Base-by-base conservation (phyloP, 2,888 invertebrate genomes). In the Timema cristinae region DNA sequence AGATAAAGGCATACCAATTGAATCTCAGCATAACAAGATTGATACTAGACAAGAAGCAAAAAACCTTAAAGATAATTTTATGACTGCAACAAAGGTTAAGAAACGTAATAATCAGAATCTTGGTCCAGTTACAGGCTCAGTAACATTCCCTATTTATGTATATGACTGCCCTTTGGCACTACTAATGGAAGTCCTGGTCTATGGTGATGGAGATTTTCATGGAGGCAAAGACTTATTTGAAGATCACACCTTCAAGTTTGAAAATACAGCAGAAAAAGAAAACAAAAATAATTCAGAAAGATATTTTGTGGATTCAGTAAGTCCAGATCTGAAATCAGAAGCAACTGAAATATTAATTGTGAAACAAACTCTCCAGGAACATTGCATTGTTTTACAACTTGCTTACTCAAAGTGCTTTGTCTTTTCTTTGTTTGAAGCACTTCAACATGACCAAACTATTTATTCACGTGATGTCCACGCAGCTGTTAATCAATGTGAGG, bases 401-500 rank as follows among this genome's bases (percentile, higher is more conserved):
- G 84, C 86, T 7, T 88, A 86, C 80, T 86, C 86, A 67, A 87
- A 87, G 77, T 88, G 88, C 75, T 90, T 88, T 79, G 89, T 89
- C 0, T 84, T 85, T 50, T 86, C 88, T 2, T 81, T 88, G 11
- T 89, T 86, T 79, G 84, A 86, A 73, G 88, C 90, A 5, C 81
- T 92, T 66, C 88, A 89, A 76, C 81, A 84, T 59, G 86, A 86
- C 71, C 83, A 85, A 59, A 83, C 83, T 67, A 82, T 91, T 47
- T 86, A 87, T 76, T 83, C 83, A 63, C 83, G 85, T 63, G 91
- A 92, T 79, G 87, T 91, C 75, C 87, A 90, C 75, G 86, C 87
- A 9, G 90, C 90, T 49, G 87, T 92, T 76, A 88, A 89, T 76
- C 88, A 90, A 76, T 91, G 91, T 80, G 88, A 89, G 76, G 89